Conservation (phyloP, 2,797 vertebrate species). For the Emydoidea blandingii region DNA sequence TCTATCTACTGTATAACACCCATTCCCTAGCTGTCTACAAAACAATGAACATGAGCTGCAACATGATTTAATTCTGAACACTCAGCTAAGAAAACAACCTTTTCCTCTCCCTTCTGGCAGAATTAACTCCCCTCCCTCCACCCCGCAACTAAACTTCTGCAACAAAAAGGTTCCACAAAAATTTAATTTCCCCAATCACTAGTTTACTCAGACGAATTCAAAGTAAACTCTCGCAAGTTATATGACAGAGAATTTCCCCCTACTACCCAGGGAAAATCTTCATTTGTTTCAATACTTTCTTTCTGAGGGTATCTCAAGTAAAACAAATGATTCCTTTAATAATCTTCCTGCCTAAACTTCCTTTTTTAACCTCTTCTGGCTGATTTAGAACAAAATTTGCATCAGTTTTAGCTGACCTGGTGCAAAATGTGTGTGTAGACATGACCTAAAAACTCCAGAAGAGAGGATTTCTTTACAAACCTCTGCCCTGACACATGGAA, state of each 20-base stretch:
- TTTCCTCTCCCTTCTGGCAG: not conserved
- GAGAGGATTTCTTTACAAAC: not conserved
- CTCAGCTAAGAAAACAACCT: not conserved
- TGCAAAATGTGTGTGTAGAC: not conserved
- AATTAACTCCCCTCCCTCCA: not conserved
- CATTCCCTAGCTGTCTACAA: not conserved
- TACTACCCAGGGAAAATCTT: not conserved
- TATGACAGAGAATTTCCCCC: not conserved
- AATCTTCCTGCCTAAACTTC: not conserved
- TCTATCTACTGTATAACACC: not conserved
- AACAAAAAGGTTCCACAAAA: not conserved
- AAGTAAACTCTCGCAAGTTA: not conserved
- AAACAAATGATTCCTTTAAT: not conserved
- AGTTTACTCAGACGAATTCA: not conserved
- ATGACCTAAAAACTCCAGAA: not conserved
- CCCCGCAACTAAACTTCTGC: not conserved
- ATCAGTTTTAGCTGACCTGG: not conserved
- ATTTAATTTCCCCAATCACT: not conserved
- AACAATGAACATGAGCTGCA: not conserved
- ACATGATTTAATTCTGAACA: not conserved
- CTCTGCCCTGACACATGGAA: not conserved
- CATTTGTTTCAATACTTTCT: not conserved
- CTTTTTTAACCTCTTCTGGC: not conserved
- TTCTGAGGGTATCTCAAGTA: not conserved
- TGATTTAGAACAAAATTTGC: not conserved